Base-by-base conservation (phyloP, 2,888 invertebrate genomes). In the Synanthedon formicaeformis region DNA sequence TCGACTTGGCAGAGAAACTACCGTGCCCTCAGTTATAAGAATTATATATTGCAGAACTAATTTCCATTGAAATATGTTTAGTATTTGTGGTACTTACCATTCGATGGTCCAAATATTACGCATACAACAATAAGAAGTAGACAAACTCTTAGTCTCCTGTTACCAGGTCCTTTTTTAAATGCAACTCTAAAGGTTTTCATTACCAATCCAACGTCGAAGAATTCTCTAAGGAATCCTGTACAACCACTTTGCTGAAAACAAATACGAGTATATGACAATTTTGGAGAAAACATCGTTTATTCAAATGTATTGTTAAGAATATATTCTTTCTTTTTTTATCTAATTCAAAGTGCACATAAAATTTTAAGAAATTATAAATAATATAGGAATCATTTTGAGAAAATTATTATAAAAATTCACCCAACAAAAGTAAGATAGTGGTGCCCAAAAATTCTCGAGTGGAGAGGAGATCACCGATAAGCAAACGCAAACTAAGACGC, bases 61-160 rank as follows among this genome's bases (percentile, higher is more conserved):
- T 34, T 34, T 34, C 2, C 34, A 10, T 34, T 34, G 8, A 34
- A 34, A 10, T 34, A 34, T 10, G 34, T 34, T 34, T 10, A 10
- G 1, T 16, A 16, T 16, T 16, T 23, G 23, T 23, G 6, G 4
- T 16, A 49, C 89, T 90, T 78, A 94, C 95, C 95, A 67, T 94
- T 93, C 83, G 93, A 83, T 0, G 95, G 95, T 54, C 95, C 95
- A 64, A 94, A 94, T 45, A 95, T 93, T 3, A 94, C 94, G 88
- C 93, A 94, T 1, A 94, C 93, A 4, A 93, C 92, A 54, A 94
- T 87, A 85, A 95, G 93, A 6, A 95, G 82, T 59, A 94, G 84
- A 59, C 92, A 88, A 3, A 95, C 93, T 56, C 94, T 89, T 55
- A 91, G 88, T 58, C 92, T 87, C 48, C 94, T 84, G 66, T 94